Base-by-base conservation (phyloP, 2,888 invertebrate species). In the Rapana venosa region DNA sequence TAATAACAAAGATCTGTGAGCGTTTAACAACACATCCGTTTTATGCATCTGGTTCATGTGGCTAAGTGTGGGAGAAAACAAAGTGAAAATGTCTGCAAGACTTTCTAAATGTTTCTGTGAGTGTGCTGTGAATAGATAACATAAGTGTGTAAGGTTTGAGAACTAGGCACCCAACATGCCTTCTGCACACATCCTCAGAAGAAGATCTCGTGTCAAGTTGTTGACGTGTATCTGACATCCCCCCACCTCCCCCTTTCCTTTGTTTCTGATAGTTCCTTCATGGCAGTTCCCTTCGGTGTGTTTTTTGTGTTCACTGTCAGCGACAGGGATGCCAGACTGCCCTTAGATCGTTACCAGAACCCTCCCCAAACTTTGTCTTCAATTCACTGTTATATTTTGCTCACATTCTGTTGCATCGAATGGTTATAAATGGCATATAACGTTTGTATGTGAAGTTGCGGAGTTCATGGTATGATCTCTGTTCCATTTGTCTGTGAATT, bases 341-440 rank as follows among this genome's bases (percentile, higher is more conserved):
- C 47, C 47, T 47, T 47, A 47, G 47, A 47, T 47, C 47, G 47
- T 47, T 47, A 47, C 47, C 8, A 47, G 47, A 47, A 47, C 47
- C 47, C 47, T 47, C 47, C 8, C 47, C 47, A 2, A 5, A 5
- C 47, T 8, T 47, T 47, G 61, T 61, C 61, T 20, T 61, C 22
- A 22, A 20, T 61, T 61, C 22, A 61, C 61, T 61, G 61, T 74
- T 74, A 30, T n/a, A n/a, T 74, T 1, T 74, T 74, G 74, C 74
- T 74, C 74, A 74, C 74, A 11, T 74, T 74, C 74, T 11, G 74
- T 74, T 74, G 74, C 74, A 74, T 74, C 74, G 74, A 74, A 74
- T 74, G 74, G 26, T 74, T 4, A n/a, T 74, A 74, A 74, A 74
- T 74, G 74, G 74, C 74, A 74, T 74, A 74, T 74, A n/a, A 74